A percentile compares a stretch with the other conserved stretches of the same genome.
These are phyloP conservation scores for Austrolebias charrua DNA, from an alignment of 2,797 vertebrate species.

Conservation along the genomic window DNA sequence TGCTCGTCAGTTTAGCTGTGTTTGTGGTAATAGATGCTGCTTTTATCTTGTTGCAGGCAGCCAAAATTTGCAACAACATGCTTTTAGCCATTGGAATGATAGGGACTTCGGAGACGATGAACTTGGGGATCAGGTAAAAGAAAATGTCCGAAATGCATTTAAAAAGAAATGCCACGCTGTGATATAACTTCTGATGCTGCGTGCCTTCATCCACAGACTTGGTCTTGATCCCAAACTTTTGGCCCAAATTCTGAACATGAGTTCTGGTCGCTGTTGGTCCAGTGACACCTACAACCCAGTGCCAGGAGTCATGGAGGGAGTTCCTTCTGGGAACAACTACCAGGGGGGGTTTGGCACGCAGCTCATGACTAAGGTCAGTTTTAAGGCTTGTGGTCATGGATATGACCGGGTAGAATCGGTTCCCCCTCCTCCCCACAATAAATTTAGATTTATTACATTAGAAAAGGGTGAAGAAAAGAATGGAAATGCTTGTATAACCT, in stretches of 20 bases:
- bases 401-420: background rate
- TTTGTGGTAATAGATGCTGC: background rate
- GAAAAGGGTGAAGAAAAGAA: too few species aligned
- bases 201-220: slow-evolving; percentile 85
- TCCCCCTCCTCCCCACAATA: too few species aligned
- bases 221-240: slow-evolving; percentile 96
- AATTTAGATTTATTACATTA: too few species aligned
- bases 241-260: slow-evolving; percentile 98
- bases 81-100: slow-evolving; percentile 98
- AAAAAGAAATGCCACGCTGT: background rate
- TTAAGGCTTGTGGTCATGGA: slow-evolving; percentile 1
- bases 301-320: slow-evolving; percentile 98
- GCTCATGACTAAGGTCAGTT: slow-evolving; percentile 94
- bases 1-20: background rate
- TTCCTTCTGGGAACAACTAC: slow-evolving; percentile 96
- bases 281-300: slow-evolving; percentile 99
- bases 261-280: slow-evolving; percentile 98
- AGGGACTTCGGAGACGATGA: slow-evolving; percentile 97
- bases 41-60: slow-evolving; percentile 82
- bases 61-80: slow-evolving; percentile 99
- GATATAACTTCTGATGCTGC: background rate
- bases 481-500: too few species aligned
- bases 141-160: background rate
- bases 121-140: slow-evolving; percentile 94
- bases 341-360: slow-evolving; percentile 96